Percentiles rank a stretch among this genome's conserved stretches.
These are phyloP conservation scores for Lutjanus erythropterus DNA, from an alignment of 2,113 vertebrate genomes.

Conservation along the genomic window DNA sequence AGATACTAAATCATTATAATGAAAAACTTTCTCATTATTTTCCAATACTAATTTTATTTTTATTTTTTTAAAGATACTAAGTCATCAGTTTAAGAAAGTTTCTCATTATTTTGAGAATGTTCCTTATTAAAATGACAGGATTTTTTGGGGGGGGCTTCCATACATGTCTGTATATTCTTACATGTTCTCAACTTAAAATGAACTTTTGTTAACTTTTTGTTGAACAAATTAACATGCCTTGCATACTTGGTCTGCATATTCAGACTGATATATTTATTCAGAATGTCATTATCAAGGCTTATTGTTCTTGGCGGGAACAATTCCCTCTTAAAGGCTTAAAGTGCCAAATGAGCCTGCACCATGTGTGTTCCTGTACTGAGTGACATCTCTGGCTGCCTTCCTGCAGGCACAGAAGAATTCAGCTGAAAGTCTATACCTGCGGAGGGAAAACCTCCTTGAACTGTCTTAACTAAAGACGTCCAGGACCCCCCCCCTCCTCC, in stretches of 20 bases:
- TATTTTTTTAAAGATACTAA: too few species aligned
- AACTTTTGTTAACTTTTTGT: background rate
- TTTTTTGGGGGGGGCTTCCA: too few species aligned
- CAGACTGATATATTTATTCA: constrained; percentile 41
- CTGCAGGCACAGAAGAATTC: constrained; percentile 44
- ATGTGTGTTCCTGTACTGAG: constrained; percentile 61
- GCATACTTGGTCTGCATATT: constrained; percentile 30
- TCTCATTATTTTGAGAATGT: too few species aligned
- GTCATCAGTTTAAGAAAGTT: too few species aligned
- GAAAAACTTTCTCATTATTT: too few species aligned
- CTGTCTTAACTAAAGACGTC: background rate
- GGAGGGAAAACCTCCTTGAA: constrained; percentile 18
- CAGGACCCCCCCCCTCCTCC: constrained; percentile 31
- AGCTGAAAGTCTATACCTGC: constrained; percentile 50
- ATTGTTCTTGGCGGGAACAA: constrained; percentile 56
- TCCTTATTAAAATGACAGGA: too few species aligned
- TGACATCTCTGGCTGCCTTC: constrained; percentile 59
- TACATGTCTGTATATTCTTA: constrained; percentile 3
- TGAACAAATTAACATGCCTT: constrained; percentile 24
- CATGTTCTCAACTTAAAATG: background rate
- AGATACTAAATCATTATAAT: too few species aligned
- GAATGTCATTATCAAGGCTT: constrained; percentile 34
- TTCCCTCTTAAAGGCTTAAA: constrained; percentile 41
- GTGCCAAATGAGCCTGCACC: constrained; percentile 41
- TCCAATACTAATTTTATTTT: too few species aligned